Evolutionary conservation across 2,113 vertebrate genomes (phyloP), one percentile per base, ranked within the genome.

Genomic region (Artemisiospiza belli): DNA sequence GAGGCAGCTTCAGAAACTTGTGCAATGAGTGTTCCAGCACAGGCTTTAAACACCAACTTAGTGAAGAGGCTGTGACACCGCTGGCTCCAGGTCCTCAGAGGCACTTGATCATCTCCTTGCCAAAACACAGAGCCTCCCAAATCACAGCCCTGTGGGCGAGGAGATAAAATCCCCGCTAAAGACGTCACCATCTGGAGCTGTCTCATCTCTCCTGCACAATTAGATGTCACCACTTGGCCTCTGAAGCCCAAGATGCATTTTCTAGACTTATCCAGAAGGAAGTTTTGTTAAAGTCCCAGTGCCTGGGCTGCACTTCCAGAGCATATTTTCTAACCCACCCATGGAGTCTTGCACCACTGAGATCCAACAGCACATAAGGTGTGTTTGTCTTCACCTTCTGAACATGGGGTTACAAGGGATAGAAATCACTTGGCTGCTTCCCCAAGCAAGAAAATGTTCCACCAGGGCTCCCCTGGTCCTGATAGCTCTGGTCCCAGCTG

Each of bases 81-180:
- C 81, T 57, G 74, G 19, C 84, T 78, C 62, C 55, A 33, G 74
- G 58, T 95, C 87, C 78, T 89, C 67, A 28, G 68, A 87, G 72
- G 12, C 61, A 58, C 58, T 81, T 57, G 44, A 83, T 90, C 73
- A 90, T 52, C 86, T 79, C 44, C 57, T 73, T 87, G 62, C 66
- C 78, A 66, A 66, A 95, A 69, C 64, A 86, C 8, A 0, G 57
- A 82, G 59, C 73, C 75, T 86, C 70, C 86, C 49, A 33, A 72
- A 90, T 57, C 78, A 76, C 84, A 46, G 17, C 0, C 6, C 92
- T 44, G 67, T 82, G 43, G 75, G 63, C n/a, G 31, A 88, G 30
- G 80, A 81, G 81, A 92, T 44, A 80, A 93, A 92, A 91, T 46
- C 68, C 75, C 30, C 2, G 6, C 82, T 83, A 37, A 83, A 90